phyloP scores from a whole-genome alignment of 2,113 vertebrate genomes.

The Fulica atra region DNA sequence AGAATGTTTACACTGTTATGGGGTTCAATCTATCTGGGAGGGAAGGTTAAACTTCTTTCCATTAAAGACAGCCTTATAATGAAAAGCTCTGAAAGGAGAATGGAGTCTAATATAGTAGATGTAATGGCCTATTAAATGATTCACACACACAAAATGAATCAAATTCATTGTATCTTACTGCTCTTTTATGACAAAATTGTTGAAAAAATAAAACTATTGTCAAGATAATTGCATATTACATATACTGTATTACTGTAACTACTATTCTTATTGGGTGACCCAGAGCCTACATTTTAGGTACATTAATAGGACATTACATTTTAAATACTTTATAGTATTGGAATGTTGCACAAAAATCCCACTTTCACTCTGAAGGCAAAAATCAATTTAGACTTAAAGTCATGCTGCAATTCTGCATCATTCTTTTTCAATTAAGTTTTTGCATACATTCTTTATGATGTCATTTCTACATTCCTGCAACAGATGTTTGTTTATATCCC shows the following conservation, averaged over 20 bases:
- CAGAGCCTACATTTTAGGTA: constrained; percentile 78
- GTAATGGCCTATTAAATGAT: constrained; percentile 88
- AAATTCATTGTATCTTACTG: constrained; percentile 84
- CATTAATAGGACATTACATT: constrained; percentile 82
- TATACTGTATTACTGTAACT: constrained; percentile 79
- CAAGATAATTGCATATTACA: constrained; percentile 83
- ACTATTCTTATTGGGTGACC: constrained; percentile 79
- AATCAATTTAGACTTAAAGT: constrained; percentile 81
- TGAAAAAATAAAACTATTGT: constrained; percentile 86
- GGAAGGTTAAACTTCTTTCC: constrained; percentile 86
- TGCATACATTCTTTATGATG: constrained; percentile 85
- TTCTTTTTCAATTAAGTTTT: constrained; percentile 84
- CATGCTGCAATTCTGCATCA: constrained; percentile 77
- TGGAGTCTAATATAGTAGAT: constrained; percentile 84
- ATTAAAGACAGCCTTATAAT: constrained; percentile 87
- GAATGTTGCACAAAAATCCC: constrained; percentile 74
- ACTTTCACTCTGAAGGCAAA: constrained; percentile 74
- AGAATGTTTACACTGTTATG: constrained; percentile 87
- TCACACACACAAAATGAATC: constrained; percentile 85
- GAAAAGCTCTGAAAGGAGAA: constrained; percentile 85
- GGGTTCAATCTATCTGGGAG: constrained; percentile 86
- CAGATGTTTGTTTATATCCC: constrained; percentile 83
- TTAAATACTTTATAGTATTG: constrained; percentile 81
- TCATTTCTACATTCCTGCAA: constrained; percentile 81
- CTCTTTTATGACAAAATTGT: constrained; percentile 84